Evolutionary conservation across 1,140 invertebrate species (phyloP), one percentile per base, ranked within the genome.

Genomic region (Gryllus bimaculatus): DNA sequence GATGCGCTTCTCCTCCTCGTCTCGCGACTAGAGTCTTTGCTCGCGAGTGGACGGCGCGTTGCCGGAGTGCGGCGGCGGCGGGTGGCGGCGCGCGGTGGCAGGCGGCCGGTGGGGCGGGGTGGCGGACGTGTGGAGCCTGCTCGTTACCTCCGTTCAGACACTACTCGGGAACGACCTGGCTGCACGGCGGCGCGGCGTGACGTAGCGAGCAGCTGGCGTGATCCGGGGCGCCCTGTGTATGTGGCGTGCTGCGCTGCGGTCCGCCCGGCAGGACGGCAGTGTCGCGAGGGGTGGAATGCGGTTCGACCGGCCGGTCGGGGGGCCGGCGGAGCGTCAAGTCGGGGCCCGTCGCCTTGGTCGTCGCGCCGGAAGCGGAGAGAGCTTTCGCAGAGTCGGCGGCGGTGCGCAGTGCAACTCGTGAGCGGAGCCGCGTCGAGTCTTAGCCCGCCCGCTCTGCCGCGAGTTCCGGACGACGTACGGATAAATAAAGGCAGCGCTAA

Each of bases 401-500:
- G n/a, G 54, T 66, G 54, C 54, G 54, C 54, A 13, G 54, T n/a
- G n/a, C n/a, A n/a, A n/a, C n/a, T 66, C 10, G 54, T 18, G 54
- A 66, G 54, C 54, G 54, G 54, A 66, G 54, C 10, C 54, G 54
- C 54, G 54, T 66, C 10, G 10, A 13, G 10, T 66, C 54, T 66
- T n/a, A n/a, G n/a, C 2, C 10, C 54, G 54, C 54, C 54, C 54
- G 54, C 54, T 66, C n/a, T 66, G 54, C 54, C 54, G 54, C 54
- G 54, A 66, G 54, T 13, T 7, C 54, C 54, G 54, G n/a, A n/a
- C n/a, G n/a, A n/a, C n/a, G n/a, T n/a, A 66, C 54, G 54, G 54
- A 66, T 66, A 66, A 66, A 66, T 66, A 66, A 66, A 66, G 54
- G 54, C 54, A 66, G 54, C 54, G 54, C 54, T 66, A 66, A n/a